Conservation (phyloP, 2,113 vertebrate species). For the Salvelinus sp. region DNA sequence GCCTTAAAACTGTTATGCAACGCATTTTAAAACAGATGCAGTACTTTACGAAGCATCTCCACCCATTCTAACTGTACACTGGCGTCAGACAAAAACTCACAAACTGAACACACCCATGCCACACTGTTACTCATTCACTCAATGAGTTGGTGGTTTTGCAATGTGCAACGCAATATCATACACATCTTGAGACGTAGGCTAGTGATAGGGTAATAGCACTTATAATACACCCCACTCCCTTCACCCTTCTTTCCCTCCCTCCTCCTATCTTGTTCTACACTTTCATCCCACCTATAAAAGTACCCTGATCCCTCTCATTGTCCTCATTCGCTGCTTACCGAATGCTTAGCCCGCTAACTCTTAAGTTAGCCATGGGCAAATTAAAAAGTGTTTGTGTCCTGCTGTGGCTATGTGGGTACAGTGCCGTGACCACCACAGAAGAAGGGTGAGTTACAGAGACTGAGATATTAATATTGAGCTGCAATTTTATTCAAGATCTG, state of each 20-base stretch:
- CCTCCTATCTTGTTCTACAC: neutral
- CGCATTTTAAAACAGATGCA: neutral
- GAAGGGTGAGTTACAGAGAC: constrained; percentile 54
- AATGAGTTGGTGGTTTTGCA: constrained; percentile 14
- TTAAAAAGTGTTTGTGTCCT: constrained; percentile 53
- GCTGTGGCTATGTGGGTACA: constrained; percentile 58
- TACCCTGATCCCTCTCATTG: neutral
- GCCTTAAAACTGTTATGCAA: neutral
- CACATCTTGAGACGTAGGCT: constrained; percentile 19
- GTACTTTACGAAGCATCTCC: neutral
- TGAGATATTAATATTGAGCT: neutral
- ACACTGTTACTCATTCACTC: constrained; percentile 50
- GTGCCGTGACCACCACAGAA: constrained; percentile 17
- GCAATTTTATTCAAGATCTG: neutral
- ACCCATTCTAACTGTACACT: neutral
- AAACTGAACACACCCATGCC: constrained; percentile 30
- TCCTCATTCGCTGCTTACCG: constrained; percentile 29
- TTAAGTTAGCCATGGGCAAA: constrained; percentile 61
- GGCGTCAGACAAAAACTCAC: neutral
- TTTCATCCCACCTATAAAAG: constrained; percentile 40
- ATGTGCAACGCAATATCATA: neutral
- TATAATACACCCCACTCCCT: constrained; percentile 7
- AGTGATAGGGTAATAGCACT: neutral
- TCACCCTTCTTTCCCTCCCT: neutral
- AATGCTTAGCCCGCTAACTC: neutral